A percentile compares a stretch with the other conserved stretches of the same genome.
Conservation (phyloP, 2,888 invertebrate genomes). For the Tenthredo mesomela region DNA sequence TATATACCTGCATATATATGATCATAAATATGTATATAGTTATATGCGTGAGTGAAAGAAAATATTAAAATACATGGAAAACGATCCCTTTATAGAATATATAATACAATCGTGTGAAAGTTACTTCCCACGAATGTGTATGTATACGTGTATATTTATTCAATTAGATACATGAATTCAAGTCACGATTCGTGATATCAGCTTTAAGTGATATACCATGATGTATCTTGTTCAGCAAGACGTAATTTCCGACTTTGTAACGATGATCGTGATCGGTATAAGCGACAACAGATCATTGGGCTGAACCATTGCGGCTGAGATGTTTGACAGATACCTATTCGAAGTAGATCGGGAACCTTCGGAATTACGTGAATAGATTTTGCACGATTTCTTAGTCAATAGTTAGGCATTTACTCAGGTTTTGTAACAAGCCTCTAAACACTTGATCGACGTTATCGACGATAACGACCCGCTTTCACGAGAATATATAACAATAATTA, state of each 20-base stretch:
- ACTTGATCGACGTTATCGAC: neutral
- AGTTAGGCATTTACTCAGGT: neutral
- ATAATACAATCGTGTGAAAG: constrained; percentile 1
- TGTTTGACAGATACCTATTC: neutral
- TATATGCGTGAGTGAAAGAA: neutral
- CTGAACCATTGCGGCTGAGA: neutral
- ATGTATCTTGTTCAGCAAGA: neutral
- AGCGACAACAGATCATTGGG: neutral
- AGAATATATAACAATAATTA: constrained; percentile 13
- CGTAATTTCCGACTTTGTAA: neutral
- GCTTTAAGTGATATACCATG: neutral
- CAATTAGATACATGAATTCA: neutral
- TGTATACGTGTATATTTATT: neutral
- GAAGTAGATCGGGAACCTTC: neutral
- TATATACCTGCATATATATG: neutral
- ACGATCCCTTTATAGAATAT: neutral
- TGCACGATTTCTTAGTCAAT: constrained; percentile 7
- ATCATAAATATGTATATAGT: neutral
- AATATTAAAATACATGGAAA: neutral
- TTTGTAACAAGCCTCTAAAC: neutral
- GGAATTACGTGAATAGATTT: constrained; percentile 7
- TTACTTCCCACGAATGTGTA: neutral
- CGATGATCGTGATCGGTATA: neutral
- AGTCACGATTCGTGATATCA: neutral
- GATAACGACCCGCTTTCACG: constrained; percentile 8